These are phyloP conservation scores for Chlorops oryzae DNA, from an alignment of 1,140 invertebrate genomes.

Conservation along the genomic window DNA sequence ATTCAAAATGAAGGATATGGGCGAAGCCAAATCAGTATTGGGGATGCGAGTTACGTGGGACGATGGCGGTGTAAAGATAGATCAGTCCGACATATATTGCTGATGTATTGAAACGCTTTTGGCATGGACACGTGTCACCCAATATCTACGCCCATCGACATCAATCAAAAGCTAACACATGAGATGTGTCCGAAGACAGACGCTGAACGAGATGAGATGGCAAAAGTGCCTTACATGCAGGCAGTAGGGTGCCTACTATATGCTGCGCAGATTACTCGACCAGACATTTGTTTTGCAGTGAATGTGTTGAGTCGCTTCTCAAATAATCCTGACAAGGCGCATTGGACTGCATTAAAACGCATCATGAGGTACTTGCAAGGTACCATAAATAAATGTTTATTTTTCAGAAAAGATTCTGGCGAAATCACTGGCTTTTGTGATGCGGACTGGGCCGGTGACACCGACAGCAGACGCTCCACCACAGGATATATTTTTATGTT, in stretches of 20 bases:
- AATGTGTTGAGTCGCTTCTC: slow-evolving; percentile 23
- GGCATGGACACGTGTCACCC: slow-evolving; percentile 7
- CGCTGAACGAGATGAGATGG: not conserved
- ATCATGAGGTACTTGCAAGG: slow-evolving; percentile 3
- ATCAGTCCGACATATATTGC: not conserved
- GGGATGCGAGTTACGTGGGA: slow-evolving; percentile 6
- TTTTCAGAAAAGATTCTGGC: too few relatives aligned
- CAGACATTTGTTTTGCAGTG: slow-evolving; percentile 34
- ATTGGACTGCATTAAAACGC: not conserved
- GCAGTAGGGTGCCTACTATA: slow-evolving; percentile 41
- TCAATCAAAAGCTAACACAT: not conserved
- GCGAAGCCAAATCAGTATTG: slow-evolving; percentile 1
- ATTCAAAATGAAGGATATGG: slow-evolving; percentile 13
- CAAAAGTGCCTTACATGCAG: slow-evolving; percentile 19
- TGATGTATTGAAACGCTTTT: not conserved
- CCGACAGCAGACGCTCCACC: slow-evolving; percentile 30
- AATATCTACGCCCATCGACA: slow-evolving; percentile 7
- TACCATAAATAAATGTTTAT: not conserved
- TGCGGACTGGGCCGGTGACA: slow-evolving; percentile 22
- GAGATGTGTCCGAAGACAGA: too few relatives aligned
- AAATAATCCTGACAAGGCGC: slow-evolving; percentile 15
- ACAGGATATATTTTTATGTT: slow-evolving; percentile 32
- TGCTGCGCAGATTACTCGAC: slow-evolving; percentile 32
- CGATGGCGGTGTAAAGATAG: not conserved
- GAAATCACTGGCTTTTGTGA: too few relatives aligned